Evolutionary conservation across 2,888 invertebrate genomes (phyloP), one percentile per base, ranked within the genome.

Genomic region (Ernsta delagoae): DNA sequence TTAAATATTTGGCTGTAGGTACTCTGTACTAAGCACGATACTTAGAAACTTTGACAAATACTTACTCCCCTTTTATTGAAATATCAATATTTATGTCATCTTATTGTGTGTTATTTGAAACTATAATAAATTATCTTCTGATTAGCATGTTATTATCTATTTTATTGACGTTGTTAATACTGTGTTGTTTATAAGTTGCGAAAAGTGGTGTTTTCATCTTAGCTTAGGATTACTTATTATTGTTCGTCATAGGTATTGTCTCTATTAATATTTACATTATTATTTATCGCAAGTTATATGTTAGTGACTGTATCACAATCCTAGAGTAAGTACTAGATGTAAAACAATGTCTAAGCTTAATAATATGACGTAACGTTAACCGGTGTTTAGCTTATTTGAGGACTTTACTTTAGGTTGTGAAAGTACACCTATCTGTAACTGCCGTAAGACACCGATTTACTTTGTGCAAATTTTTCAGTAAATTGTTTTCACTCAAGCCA

Each of bases 41-140:
- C 54, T 64, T 56, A 63, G 63, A 63, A 63, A 41, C 45, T 43
- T 63, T 36, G 63, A 63, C 24, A 62, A 63, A 31, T 31, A 31
- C 4, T 11, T 41, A 16, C 61, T 62, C 39, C 39, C 50, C 62
- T 53, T 63, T 41, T 39, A 16, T 56, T n/a, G 11, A 24, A 56
- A 56, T 34, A n/a, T 48, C 45, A 60, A 60, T 60, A 45, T 60
- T 60, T 34, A 56, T n/a, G 56, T n/a, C n/a, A 56, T 56, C 34
- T 56, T 56, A n/a, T 54, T 54, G 54, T 54, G 31, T 34, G 54
- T 11, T 54, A 4, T 50, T 54, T 34, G 31, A 54, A 54, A 54
- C 7, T 6, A 16, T 50, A 16, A 16, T 16, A 0, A 45, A 45
- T n/a, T n/a, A 11, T 11, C 43, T 43, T 9, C 9, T 45, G 45